Evolutionary conservation across 2,113 vertebrate species (phyloP).

Genomic region (Conger conger): DNA sequence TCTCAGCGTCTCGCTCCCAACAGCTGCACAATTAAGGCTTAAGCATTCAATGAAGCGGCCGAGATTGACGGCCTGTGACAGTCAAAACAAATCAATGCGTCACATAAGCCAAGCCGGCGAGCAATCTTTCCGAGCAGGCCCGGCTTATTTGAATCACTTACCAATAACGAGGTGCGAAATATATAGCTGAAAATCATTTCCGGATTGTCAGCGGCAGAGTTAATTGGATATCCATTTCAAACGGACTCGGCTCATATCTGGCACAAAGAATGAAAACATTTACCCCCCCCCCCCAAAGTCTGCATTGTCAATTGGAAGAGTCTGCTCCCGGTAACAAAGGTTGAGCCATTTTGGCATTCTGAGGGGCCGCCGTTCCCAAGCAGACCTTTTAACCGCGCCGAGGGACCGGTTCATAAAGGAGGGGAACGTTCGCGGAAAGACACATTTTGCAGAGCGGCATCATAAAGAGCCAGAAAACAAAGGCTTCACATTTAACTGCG

Average conservation of each 20-base stretch:
- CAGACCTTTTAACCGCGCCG: neutral
- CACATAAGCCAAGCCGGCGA: neutral
- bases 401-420: neutral
- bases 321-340: neutral
- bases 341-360: neutral
- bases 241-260: neutral
- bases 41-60: neutral
- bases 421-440: neutral
- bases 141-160: neutral
- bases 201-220: slow-evolving; percentile 15
- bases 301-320: slow-evolving; percentile 15
- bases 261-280: neutral
- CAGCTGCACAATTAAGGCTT: slow-evolving; percentile 9
- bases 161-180: slow-evolving; percentile 2
- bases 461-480: neutral
- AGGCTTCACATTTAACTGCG: neutral
- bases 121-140: neutral
- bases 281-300: neutral
- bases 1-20: neutral
- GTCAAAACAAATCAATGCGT: slow-evolving; percentile 4
- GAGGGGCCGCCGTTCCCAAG: neutral
- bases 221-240: slow-evolving; percentile 22
- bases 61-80: slow-evolving; percentile 5
- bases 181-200: slow-evolving; percentile 19
- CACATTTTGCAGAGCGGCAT: neutral